Conservation (phyloP, 2,888 invertebrate species). For the Digitonthophagus gazella region DNA sequence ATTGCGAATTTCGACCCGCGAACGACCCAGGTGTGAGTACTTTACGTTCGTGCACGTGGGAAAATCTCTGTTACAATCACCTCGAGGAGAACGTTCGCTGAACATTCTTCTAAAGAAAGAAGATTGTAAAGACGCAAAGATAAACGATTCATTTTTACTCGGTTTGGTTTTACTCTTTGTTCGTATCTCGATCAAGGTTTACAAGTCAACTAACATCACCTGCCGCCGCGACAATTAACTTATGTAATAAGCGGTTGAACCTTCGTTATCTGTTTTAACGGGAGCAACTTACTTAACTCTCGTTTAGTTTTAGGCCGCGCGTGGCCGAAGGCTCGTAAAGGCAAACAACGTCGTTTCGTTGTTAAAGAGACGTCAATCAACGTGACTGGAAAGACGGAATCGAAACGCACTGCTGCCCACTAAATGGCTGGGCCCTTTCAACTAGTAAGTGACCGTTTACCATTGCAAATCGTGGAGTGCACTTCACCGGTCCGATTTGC, state of each 20-base stretch:
- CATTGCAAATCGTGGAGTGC: neutral
- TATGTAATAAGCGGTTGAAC: neutral
- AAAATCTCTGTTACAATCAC: neutral
- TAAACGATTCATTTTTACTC: too few relatives aligned
- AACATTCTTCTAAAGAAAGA: neutral
- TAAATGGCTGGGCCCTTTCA: neutral
- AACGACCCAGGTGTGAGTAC: neutral
- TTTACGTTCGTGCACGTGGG: neutral
- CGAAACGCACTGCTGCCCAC: neutral
- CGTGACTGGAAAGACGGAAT: neutral
- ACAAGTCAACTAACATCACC: too few relatives aligned
- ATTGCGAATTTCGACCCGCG: neutral
- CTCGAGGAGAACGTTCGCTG: neutral
- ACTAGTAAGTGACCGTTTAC: neutral
- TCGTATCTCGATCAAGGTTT: too few relatives aligned
- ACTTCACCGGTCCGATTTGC: neutral
- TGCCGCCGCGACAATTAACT: too few relatives aligned
- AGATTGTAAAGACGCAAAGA: neutral
- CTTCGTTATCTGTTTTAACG: neutral
- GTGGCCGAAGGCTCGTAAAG: neutral
- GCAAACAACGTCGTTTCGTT: neutral
- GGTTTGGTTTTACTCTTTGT: too few relatives aligned
- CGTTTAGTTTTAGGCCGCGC: neutral
- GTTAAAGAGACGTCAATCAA: neutral
- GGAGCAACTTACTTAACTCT: neutral